phyloP scores from a whole-genome alignment of 2,888 invertebrate genomes.

The Yponomeuta malinellus region DNA sequence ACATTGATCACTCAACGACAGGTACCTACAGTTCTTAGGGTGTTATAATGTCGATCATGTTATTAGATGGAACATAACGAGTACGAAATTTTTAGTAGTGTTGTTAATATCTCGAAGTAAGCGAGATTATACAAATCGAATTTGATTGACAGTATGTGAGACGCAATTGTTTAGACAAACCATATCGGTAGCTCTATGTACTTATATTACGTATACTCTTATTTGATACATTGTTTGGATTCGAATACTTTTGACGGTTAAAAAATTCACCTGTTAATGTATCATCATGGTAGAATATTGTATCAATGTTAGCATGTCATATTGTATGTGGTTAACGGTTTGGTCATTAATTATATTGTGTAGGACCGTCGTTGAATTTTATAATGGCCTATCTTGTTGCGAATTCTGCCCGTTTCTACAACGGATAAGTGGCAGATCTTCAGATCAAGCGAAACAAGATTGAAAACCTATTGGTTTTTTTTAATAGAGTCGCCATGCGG shows the following conservation, averaged over 20 bases:
- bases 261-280: constrained; percentile 70
- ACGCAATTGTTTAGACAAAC: constrained; percentile 53
- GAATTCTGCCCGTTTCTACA: neutral
- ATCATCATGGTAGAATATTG: constrained; percentile 67
- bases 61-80: constrained; percentile 29
- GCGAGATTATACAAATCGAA: constrained; percentile 30
- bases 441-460: constrained; percentile 7
- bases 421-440: neutral
- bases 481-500: constrained; percentile 25
- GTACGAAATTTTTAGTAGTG: neutral
- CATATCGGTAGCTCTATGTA: constrained; percentile 64
- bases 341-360: constrained; percentile 56
- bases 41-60: constrained; percentile 55
- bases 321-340: constrained; percentile 58
- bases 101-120: constrained; percentile 12
- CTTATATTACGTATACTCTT: constrained; percentile 29
- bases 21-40: constrained; percentile 48
- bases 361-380: constrained; percentile 61
- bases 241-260: constrained; percentile 60
- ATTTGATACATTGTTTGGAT: constrained; percentile 49
- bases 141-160: constrained; percentile 47
- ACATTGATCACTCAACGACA: constrained; percentile 40
- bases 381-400: constrained; percentile 36
- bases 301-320: constrained; percentile 69
- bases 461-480: constrained; percentile 14